These are phyloP conservation scores for Falcunculus frontatus DNA, from an alignment of 2,113 vertebrate genomes.

Conservation along the genomic window DNA sequence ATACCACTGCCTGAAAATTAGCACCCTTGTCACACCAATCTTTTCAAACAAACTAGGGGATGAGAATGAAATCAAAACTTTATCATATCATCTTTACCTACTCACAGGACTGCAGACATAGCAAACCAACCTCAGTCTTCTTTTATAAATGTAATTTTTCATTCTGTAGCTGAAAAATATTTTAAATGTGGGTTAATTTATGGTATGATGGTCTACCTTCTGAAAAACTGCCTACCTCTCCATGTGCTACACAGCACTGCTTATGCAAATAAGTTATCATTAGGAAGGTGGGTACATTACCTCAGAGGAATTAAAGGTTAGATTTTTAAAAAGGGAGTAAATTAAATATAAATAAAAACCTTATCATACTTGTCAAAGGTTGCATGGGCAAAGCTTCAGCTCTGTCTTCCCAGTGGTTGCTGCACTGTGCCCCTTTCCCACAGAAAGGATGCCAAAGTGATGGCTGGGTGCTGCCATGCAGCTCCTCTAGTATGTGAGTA, in stretches of 20 bases:
- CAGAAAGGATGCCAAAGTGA: neutral
- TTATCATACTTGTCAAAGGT: neutral
- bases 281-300: neutral
- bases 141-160: neutral
- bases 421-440: neutral
- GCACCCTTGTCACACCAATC: neutral
- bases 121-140: neutral
- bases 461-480: neutral
- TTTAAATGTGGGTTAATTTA: neutral
- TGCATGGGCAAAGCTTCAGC: neutral
- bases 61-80: neutral
- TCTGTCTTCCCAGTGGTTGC: neutral
- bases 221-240: neutral
- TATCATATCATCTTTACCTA: neutral
- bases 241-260: neutral
- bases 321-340: neutral
- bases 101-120: neutral
- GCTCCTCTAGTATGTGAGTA: neutral
- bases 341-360: rapidly evolving
- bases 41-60: neutral
- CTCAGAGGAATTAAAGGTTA: neutral
- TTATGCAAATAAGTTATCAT: neutral
- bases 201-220: neutral
- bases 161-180: neutral
- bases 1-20: neutral